phyloP scores from a whole-genome alignment of 2,888 invertebrate species.

The Meliscaeva auricollis region DNA sequence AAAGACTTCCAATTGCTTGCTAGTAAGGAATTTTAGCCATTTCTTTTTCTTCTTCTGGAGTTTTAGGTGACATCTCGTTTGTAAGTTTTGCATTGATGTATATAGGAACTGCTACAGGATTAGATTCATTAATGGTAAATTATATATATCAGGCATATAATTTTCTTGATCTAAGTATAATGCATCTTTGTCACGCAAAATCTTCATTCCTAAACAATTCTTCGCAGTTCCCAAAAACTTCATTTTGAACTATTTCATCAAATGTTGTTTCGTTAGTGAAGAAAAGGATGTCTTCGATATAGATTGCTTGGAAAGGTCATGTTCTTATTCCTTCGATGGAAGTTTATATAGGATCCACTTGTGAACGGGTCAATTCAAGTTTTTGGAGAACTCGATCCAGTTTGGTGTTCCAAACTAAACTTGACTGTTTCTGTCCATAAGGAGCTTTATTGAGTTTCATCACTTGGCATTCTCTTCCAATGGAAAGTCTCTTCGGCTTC shows the following conservation, averaged over 20 bases:
- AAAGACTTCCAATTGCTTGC: background rate
- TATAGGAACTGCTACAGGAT: background rate
- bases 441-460: no score
- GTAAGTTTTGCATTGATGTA: background rate
- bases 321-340: background rate
- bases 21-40: slow-evolving; percentile 15
- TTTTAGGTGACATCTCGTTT: slow-evolving; percentile 13
- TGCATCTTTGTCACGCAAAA: background rate
- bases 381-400: background rate
- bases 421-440: background rate
- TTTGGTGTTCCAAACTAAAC: background rate
- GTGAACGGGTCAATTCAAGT: background rate
- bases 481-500: no score
- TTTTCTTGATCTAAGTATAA: background rate
- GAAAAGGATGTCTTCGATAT: background rate
- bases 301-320: slow-evolving; percentile 7
- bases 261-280: slow-evolving; percentile 2
- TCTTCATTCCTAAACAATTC: background rate
- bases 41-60: slow-evolving; percentile 8
- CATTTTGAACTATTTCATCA: slow-evolving; percentile 1
- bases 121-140: background rate
- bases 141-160: background rate
- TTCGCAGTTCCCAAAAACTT: slow-evolving; percentile 1
- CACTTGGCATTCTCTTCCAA: no score
- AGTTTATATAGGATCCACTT: background rate